Evolutionary conservation across 2,113 vertebrate genomes (phyloP).

Genomic region (Puntigrus tetrazona): DNA sequence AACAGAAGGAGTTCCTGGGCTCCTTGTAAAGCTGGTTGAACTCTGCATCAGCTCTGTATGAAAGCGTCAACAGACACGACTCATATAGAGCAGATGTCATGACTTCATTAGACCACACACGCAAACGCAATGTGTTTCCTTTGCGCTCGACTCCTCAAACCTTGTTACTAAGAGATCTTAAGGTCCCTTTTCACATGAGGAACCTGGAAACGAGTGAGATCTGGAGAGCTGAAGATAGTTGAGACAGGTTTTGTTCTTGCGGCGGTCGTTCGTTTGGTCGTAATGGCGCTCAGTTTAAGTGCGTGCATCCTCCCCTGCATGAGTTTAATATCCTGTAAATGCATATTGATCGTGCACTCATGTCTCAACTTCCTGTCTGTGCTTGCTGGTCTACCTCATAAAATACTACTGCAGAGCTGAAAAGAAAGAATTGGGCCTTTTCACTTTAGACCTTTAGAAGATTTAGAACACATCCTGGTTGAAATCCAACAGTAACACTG

Average conservation of each 20-base stretch:
- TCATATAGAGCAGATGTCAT: background rate
- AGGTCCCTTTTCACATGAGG: background rate
- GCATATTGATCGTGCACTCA: background rate
- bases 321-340: slow-evolving; percentile 1
- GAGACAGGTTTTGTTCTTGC: background rate
- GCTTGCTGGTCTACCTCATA: background rate
- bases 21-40: background rate
- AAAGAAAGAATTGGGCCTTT: background rate
- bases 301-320: background rate
- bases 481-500: slow-evolving; percentile 9
- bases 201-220: background rate
- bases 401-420: background rate
- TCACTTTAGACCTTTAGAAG: background rate
- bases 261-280: background rate
- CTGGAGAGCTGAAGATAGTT: background rate
- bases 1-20: too few species aligned
- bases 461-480: background rate
- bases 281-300: background rate
- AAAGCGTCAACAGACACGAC: background rate
- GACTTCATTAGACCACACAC: background rate
- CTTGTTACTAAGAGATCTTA: background rate
- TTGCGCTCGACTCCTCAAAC: background rate
- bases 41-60: background rate
- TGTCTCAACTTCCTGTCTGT: slow-evolving; percentile 14
- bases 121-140: background rate